These are phyloP conservation scores for Caradrina clavipalpis DNA, from an alignment of 2,888 invertebrate species.

Conservation along the genomic window DNA sequence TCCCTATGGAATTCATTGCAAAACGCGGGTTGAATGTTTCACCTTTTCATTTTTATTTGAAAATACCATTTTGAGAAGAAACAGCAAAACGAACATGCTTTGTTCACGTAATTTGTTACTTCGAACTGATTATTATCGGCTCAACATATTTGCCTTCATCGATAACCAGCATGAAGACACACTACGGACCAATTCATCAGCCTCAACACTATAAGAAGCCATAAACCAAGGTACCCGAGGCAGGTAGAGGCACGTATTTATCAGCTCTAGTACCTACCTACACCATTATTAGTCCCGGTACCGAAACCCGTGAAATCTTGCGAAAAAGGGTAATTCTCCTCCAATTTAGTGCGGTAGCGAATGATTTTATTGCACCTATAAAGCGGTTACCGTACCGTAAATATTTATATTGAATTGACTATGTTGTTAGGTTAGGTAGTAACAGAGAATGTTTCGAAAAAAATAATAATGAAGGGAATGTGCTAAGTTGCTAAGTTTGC, in stretches of 20 bases:
- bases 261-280: conserved; percentile 18
- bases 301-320: conserved; percentile 20
- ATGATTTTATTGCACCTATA: conserved; percentile 77
- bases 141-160: conserved; percentile 13
- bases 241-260: conserved; percentile 16
- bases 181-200: conserved; percentile 23
- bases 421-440: conserved; percentile 56
- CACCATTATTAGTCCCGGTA: conserved; percentile 22
- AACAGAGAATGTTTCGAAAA: conserved; percentile 44
- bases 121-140: background rate
- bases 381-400: conserved; percentile 73
- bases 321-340: conserved; percentile 67
- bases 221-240: conserved; percentile 37
- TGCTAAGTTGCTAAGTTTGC: too few species aligned
- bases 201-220: conserved; percentile 10
- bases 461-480: too few species aligned
- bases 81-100: too few species aligned
- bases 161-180: background rate
- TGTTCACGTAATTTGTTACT: background rate
- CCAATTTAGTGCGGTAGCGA: conserved; percentile 71
- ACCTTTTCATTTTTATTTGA: too few species aligned
- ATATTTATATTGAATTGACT: conserved; percentile 77
- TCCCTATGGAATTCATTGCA: too few species aligned
- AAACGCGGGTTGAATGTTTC: too few species aligned
- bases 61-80: too few species aligned